Percentiles rank a stretch among this genome's conserved stretches.
Evolutionary conservation across 2,888 invertebrate species (phyloP).

Genomic region (Agapetus fuscipes): DNA sequence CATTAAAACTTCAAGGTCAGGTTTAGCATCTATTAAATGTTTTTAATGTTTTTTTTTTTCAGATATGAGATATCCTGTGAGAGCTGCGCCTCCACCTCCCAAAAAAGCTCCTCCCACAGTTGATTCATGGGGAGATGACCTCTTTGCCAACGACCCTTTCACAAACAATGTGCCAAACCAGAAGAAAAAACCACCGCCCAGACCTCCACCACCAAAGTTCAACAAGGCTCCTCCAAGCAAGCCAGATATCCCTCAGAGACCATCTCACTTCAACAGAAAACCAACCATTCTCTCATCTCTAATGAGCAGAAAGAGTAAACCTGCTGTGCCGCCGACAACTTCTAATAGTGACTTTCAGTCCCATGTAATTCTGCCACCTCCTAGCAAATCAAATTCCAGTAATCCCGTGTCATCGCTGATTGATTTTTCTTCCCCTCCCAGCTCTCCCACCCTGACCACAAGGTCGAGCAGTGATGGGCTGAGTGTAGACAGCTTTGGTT

Average conservation of each 20-base stretch:
- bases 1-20: too few species aligned
- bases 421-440: conserved; percentile 62
- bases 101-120: conserved; percentile 26
- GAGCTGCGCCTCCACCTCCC: conserved; percentile 49
- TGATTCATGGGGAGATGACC: conserved; percentile 38
- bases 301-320: conserved; percentile 32
- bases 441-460: conserved; percentile 65
- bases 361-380: conserved; percentile 8
- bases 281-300: conserved; percentile 40
- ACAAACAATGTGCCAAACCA: conserved; percentile 38
- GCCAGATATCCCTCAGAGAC: conserved; percentile 39
- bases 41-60: conserved; percentile 22
- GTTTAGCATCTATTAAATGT: too few species aligned
- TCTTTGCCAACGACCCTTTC: conserved; percentile 42
- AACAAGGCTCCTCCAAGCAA: conserved; percentile 25
- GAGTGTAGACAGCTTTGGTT: conserved; percentile 66
- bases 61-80: conserved; percentile 54
- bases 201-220: conserved; percentile 42
- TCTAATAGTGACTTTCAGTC: conserved; percentile 12
- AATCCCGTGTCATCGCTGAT: conserved; percentile 49
- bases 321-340: conserved; percentile 19
- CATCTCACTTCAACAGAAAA: conserved; percentile 43
- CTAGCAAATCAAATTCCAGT: conserved; percentile 21
- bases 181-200: conserved; percentile 62
- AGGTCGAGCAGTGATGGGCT: conserved; percentile 66